Evolutionary conservation across 2,797 vertebrate genomes (phyloP).

Genomic region (Vireo griseus): DNA sequence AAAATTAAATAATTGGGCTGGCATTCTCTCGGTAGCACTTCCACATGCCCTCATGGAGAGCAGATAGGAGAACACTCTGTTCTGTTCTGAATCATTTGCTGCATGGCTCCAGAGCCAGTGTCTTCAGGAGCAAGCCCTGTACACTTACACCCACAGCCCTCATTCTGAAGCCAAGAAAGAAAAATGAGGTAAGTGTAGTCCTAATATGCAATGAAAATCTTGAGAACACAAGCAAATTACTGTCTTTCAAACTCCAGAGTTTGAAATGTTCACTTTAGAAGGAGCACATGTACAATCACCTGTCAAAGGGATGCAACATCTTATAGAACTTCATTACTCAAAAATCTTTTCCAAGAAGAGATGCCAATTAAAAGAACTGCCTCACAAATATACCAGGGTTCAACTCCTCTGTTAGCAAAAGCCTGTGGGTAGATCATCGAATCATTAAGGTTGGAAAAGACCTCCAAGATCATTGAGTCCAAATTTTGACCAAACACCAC

Average conservation of each 20-base stretch:
- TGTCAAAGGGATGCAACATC: not conserved
- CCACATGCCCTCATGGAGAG: not conserved
- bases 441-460: not conserved
- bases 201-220: not conserved
- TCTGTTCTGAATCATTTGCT: not conserved
- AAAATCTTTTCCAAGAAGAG: not conserved
- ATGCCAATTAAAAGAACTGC: not conserved
- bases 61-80: not conserved
- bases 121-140: not conserved
- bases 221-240: constrained; percentile 1
- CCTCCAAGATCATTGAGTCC: not conserved
- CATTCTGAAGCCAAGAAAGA: not conserved
- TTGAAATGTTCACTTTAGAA: not conserved
- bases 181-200: not conserved
- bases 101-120: not conserved
- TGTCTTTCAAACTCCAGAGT: constrained; percentile 17
- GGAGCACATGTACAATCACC: not conserved
- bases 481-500: not conserved
- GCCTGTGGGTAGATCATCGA: not conserved
- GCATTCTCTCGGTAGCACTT: not conserved
- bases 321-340: not conserved
- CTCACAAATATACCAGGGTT: not conserved
- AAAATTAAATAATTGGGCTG: not conserved
- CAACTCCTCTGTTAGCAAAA: not conserved
- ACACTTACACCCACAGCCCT: not conserved